These are phyloP conservation scores for Lucilia sericata DNA, from an alignment of 1,140 invertebrate species.

Conservation along the genomic window DNA sequence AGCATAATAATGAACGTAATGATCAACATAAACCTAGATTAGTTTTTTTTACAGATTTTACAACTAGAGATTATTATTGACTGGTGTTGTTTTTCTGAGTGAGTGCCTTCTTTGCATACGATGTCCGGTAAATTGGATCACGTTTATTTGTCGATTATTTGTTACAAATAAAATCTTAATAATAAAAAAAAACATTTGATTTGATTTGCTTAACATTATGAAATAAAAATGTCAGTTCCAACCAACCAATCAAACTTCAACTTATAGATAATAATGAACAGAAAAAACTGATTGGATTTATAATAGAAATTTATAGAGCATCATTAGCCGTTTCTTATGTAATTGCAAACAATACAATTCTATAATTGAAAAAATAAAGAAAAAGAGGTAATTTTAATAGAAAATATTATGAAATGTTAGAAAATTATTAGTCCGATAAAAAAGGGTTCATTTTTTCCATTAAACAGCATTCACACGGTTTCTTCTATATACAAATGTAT, in stretches of 20 bases:
- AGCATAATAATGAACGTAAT: background rate
- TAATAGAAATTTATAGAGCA: no score
- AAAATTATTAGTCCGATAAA: background rate
- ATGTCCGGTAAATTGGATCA: slow-evolving; percentile 36
- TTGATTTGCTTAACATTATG: no score
- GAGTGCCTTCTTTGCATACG: background rate
- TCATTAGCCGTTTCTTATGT: background rate
- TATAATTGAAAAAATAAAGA: background rate
- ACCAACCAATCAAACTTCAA: no score
- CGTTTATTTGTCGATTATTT: slow-evolving; percentile 33
- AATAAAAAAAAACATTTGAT: no score
- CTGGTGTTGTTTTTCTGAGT: background rate
- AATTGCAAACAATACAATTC: background rate
- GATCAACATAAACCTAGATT: background rate
- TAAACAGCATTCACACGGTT: background rate
- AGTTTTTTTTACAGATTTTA: background rate
- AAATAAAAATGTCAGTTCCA: no score
- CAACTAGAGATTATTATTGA: background rate
- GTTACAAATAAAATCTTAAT: background rate
- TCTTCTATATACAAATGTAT: background rate
- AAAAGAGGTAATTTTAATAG: background rate
- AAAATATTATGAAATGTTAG: background rate
- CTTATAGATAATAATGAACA: no score
- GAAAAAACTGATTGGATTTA: no score
- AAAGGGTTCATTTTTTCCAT: background rate